Evolutionary conservation across 2,888 invertebrate genomes (phyloP).

Genomic region (Sarcophaga rosellei): DNA sequence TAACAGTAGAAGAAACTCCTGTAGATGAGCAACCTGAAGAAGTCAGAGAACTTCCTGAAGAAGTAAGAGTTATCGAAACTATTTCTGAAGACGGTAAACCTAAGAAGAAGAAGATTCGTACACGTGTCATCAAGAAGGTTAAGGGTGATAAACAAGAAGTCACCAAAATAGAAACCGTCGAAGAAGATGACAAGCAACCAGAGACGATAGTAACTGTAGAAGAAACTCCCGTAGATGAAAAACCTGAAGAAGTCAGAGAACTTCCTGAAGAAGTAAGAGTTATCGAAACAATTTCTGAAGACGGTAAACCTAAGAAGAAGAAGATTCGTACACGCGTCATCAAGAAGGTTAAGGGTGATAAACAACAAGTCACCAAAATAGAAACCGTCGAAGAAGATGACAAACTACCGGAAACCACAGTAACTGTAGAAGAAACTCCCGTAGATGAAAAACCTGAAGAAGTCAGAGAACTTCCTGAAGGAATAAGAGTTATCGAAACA

Average conservation of each 20-base stretch:
- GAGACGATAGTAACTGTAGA: not conserved
- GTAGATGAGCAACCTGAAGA: slow-evolving; percentile 25
- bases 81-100: slow-evolving; percentile 12
- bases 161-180: slow-evolving; percentile 11
- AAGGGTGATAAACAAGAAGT: slow-evolving; percentile 21
- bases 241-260: not conserved
- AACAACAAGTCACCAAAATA: not conserved
- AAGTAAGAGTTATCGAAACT: not conserved
- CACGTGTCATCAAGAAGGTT: slow-evolving; percentile 22
- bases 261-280: slow-evolving; percentile 1
- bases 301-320: too few species aligned
- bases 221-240: too few species aligned
- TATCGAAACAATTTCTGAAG: too few species aligned
- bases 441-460: too few species aligned
- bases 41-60: slow-evolving; percentile 18
- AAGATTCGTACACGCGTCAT: too few species aligned
- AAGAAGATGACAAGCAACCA: slow-evolving; percentile 25
- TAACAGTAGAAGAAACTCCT: too few species aligned
- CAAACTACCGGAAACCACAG: too few species aligned
- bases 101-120: not conserved
- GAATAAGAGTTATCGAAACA: not conserved
- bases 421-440: too few species aligned
- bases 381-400: not conserved
- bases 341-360: slow-evolving; percentile 10
- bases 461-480: not conserved